Percentiles rank a stretch among this genome's conserved stretches.
phyloP scores from a whole-genome alignment of 2,113 vertebrate genomes.

The Trematocara zebra region DNA sequence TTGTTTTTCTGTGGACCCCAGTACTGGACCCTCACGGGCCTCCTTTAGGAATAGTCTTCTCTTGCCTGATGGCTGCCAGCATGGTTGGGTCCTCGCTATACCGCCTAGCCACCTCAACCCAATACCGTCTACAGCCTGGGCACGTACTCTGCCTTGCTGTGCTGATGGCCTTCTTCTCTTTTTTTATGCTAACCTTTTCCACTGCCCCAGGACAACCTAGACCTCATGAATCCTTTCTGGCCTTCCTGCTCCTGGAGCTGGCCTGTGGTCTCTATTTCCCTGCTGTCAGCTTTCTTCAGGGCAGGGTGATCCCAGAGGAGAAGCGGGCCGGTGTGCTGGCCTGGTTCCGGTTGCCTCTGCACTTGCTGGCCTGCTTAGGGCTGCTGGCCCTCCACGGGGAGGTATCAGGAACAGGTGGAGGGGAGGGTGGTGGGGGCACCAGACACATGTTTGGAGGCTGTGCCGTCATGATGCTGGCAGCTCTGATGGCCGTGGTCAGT shows the following conservation, averaged over 20 bases:
- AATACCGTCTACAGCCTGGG: slow-evolving; percentile 83
- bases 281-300: slow-evolving; percentile 85
- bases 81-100: slow-evolving; percentile 84
- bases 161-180: slow-evolving; percentile 86
- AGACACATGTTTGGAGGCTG: slow-evolving; percentile 88
- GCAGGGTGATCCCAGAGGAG: slow-evolving; percentile 84
- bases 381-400: slow-evolving; percentile 85
- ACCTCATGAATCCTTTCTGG: slow-evolving; percentile 84
- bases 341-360: slow-evolving; percentile 88
- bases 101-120: slow-evolving; percentile 80
- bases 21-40: slow-evolving; percentile 86
- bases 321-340: slow-evolving; percentile 80
- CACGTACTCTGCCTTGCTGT: slow-evolving; percentile 85
- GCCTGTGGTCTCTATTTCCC: slow-evolving; percentile 91
- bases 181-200: slow-evolving; percentile 90
- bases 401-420: slow-evolving; percentile 78
- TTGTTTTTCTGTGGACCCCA: slow-evolving; percentile 93
- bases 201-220: slow-evolving; percentile 83
- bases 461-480: slow-evolving; percentile 80
- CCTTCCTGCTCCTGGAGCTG: slow-evolving; percentile 87
- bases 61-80: slow-evolving; percentile 88
- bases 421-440: slow-evolving; percentile 81
- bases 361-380: slow-evolving; percentile 85
- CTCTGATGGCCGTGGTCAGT: slow-evolving; percentile 82
- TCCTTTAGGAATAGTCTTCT: slow-evolving; percentile 87